phyloP scores from a whole-genome alignment of 1,140 invertebrate genomes.

The Panulirus ornatus region DNA sequence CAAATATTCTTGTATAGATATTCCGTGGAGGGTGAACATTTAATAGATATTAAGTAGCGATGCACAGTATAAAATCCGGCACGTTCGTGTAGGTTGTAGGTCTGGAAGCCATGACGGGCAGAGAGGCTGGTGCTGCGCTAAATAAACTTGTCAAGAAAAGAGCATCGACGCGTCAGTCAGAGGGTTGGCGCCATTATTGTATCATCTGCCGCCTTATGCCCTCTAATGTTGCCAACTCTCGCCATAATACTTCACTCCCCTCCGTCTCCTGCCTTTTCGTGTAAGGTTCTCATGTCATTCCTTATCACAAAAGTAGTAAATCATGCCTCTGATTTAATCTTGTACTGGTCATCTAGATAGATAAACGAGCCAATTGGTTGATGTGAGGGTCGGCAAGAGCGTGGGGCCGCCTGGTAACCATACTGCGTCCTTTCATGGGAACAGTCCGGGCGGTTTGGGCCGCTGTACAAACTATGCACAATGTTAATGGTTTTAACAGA shows the following conservation, averaged over 20 bases:
- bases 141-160: slow-evolving; percentile 71
- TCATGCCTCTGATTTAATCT: neutral
- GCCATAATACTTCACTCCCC: neutral
- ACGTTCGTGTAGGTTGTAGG: neutral
- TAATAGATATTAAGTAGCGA: too few relatives aligned
- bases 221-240: slow-evolving; percentile 33
- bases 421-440: slow-evolving; percentile 39
- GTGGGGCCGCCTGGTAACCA: neutral
- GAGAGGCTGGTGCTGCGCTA: slow-evolving; percentile 43
- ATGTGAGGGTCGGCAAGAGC: slow-evolving; percentile 3
- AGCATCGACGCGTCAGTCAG: slow-evolving; percentile 69
- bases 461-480: slow-evolving; percentile 73
- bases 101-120: neutral
- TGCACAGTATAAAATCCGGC: neutral
- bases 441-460: slow-evolving; percentile 48
- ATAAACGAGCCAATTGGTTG: neutral
- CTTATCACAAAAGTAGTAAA: neutral
- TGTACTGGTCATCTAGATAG: neutral
- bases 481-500: slow-evolving; percentile 74
- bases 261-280: neutral
- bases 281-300: neutral
- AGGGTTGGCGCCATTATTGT: slow-evolving; percentile 66
- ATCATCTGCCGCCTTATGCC: slow-evolving; percentile 71
- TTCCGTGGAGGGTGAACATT: too few relatives aligned
- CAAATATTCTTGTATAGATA: too few relatives aligned